Conservation (phyloP, 2,113 vertebrate genomes). For the Abramis brama region DNA sequence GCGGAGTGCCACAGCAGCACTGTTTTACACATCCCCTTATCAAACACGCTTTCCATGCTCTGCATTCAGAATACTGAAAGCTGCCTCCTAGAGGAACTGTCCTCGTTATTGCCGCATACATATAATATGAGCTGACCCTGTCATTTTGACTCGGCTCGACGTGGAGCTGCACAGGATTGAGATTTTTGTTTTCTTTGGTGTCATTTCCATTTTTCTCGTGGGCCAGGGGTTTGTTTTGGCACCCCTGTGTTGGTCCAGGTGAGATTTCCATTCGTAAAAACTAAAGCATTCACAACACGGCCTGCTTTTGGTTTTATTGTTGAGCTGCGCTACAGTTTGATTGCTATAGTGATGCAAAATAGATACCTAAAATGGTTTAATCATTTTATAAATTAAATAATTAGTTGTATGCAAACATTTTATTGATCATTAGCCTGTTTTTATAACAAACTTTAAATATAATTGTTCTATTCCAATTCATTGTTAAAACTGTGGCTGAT, state of each 20-base stretch:
- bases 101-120: neutral
- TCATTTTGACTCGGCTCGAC: neutral
- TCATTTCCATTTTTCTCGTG: neutral
- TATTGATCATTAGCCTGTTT: no score
- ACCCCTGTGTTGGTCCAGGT: constrained; percentile 13
- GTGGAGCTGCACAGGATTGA: neutral
- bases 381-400: no score
- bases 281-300: neutral
- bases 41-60: constrained; percentile 37
- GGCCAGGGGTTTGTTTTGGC: constrained; percentile 18
- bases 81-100: constrained; percentile 14
- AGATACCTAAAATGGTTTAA: no score
- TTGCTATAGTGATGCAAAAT: neutral
- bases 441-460: no score
- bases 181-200: neutral
- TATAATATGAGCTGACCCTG: neutral
- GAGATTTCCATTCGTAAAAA: neutral
- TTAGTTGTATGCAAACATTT: no score
- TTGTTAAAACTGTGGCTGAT: no score
- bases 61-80: constrained; percentile 24
- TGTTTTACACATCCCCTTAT: constrained; percentile 25
- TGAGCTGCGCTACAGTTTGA: neutral
- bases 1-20: constrained; percentile 31
- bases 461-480: no score
- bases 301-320: neutral